A percentile compares a stretch with the other conserved stretches of the same genome.
phyloP scores from a whole-genome alignment of 2,888 invertebrate genomes.

The Atrina japonica region DNA sequence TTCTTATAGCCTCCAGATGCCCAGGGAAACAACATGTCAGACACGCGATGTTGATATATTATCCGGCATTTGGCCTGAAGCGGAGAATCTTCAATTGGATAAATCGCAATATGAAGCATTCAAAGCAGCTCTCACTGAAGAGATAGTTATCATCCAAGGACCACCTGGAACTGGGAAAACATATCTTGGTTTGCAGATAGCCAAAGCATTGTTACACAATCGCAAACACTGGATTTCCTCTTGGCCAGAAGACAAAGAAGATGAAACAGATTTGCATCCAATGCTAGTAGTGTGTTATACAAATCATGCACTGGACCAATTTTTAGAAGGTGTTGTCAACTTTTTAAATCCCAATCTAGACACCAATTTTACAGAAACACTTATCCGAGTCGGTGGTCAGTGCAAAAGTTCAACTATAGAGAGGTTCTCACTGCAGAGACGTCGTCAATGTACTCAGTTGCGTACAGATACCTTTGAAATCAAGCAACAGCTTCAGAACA shows the following conservation, averaged over 20 bases:
- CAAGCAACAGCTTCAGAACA: neutral
- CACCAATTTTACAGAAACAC: neutral
- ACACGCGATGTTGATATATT: no score
- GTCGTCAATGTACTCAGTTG: neutral
- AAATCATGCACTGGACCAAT: constrained; percentile 80
- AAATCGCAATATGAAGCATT: constrained; percentile 73
- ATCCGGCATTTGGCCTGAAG: constrained; percentile 77
- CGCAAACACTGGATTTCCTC: neutral
- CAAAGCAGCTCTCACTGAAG: constrained; percentile 69
- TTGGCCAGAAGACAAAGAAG: neutral
- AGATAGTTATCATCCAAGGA: constrained; percentile 81
- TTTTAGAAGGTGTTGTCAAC: constrained; percentile 76
- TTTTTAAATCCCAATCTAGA: constrained; percentile 60
- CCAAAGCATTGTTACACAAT: constrained; percentile 85
- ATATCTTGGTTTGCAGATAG: constrained; percentile 88
- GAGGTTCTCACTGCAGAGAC: constrained; percentile 26
- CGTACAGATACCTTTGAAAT: neutral
- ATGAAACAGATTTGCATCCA: constrained; percentile 41
- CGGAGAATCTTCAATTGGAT: constrained; percentile 66
- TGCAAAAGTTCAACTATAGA: constrained; percentile 69
- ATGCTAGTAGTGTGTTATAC: constrained; percentile 79
- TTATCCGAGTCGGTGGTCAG: constrained; percentile 74
- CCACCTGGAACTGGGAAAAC: constrained; percentile 95
- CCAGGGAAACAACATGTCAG: no score
- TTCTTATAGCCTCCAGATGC: no score